Evolutionary conservation across 1,140 invertebrate species (phyloP).

Genomic region (Centruroides sculpturatus): DNA sequence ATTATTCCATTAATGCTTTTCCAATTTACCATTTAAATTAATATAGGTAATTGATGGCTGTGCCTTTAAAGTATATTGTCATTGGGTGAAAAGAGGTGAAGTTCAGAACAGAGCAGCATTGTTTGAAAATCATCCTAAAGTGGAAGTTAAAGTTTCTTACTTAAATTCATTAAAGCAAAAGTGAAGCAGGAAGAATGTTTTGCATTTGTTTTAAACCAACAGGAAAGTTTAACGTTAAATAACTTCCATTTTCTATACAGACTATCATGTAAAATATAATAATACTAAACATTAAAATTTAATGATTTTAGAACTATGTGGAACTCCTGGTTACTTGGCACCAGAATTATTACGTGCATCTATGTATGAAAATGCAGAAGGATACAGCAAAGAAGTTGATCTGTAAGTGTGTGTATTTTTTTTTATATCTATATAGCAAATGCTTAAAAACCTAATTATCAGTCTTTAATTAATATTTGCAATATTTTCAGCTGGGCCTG

Average conservation of each 20-base stretch:
- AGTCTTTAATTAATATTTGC: too few relatives aligned
- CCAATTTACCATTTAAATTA: neutral
- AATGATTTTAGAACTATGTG: slow-evolving; percentile 69
- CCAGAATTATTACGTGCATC: slow-evolving; percentile 91
- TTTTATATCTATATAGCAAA: too few relatives aligned
- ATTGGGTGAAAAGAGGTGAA: slow-evolving; percentile 98
- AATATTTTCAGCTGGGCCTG: too few relatives aligned
- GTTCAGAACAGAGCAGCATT: slow-evolving; percentile 91
- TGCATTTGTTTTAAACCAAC: too few relatives aligned
- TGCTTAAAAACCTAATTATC: too few relatives aligned
- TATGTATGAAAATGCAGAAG: slow-evolving; percentile 68
- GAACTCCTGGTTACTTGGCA: slow-evolving; percentile 95
- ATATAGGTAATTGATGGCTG: slow-evolving; percentile 85
- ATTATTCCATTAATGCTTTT: neutral
- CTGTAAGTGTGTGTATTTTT: slow-evolving; percentile 26
- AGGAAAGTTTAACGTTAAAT: too few relatives aligned
- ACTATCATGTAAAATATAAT: too few relatives aligned
- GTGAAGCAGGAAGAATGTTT: too few relatives aligned
- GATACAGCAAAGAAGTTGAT: slow-evolving; percentile 39
- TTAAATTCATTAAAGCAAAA: too few relatives aligned
- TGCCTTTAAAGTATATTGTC: slow-evolving; percentile 96
- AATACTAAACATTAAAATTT: too few relatives aligned
- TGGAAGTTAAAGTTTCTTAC: slow-evolving; percentile 35
- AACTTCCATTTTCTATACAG: too few relatives aligned
- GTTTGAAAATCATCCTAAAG: slow-evolving; percentile 89